Base-by-base conservation (phyloP, 1,140 invertebrate species). In the Euwallacea fornicatus region DNA sequence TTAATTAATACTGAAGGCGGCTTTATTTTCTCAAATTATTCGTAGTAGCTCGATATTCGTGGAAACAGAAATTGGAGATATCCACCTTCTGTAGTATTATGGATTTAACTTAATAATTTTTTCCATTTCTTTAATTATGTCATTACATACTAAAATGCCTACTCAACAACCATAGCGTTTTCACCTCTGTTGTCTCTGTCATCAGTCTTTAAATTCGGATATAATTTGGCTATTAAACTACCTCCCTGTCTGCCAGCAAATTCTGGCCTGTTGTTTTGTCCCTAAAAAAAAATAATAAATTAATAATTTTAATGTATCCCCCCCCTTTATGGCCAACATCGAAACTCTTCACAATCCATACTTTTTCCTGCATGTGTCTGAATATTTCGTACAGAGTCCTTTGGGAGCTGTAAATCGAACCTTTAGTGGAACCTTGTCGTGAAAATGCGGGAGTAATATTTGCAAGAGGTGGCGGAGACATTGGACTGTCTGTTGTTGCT, bases 401-500 rank as follows among this genome's bases (percentile, higher is more conserved):
- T 7, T 83, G 80, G 7, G 76, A 75, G 11, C 78, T 76, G 71
- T 75, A 76, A 50, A 81, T 75, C 6, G 71, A 55, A 15, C 76
- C 73, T 66, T 82, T 74, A 15, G 44, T 69, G 9, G 64, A 69
- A 15, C 8, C 46, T 11, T 55, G 70, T 46, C 72, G 71, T 7
- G 78, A 76, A 71, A 79, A 54, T 53, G 79, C 66, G 11, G 77
- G 69, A 76, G 73, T 73, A 71, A 81, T 73, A 69, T 80, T 78
- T 77, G 75, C 83, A 75, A 78, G 82, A 71, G 79, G 83, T 7
- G 91, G 90, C 0, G 93, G 90, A 0, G 90, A 93, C 82, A 93
- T 89, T 0, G 92, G 92, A 0, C 92, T 93, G 78, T 95, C 92
- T 0, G 92, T 91, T 0, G 90, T 91, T 0, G 91, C 90, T 60